Evolutionary conservation across 2,888 invertebrate genomes (phyloP), one percentile per base, ranked within the genome.

Genomic region (Andrena trimmerana): DNA sequence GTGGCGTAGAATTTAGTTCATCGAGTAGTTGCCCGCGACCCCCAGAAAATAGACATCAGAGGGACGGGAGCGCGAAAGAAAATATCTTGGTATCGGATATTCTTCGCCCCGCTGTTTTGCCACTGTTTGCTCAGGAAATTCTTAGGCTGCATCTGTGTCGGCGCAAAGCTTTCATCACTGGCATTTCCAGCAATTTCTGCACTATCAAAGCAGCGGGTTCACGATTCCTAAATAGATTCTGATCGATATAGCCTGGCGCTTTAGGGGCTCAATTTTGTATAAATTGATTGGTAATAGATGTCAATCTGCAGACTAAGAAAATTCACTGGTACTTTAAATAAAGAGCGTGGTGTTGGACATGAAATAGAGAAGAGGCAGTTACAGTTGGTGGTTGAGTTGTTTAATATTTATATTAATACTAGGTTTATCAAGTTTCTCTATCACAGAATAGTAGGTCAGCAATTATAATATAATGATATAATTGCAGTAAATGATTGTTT

Each of bases 141-240:
- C 81, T 74, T 69, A 54, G 66, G 27, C 75, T 42, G 75, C 81
- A 82, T 82, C 81, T 82, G 81, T 27, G 29, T 48, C 81, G 81
- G 33, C 33, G 82, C 69, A 82, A 82, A 82, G 31, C 81, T 82
- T 52, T 82, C 81, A 48, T 66, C 81, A 48, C 3, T 8, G 31
- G 27, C 27, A 42, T 79, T 36, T 42, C 8, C 33, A 10, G 27
- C 74, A 54, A 81, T 81, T 59, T 81, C 69, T 42, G 68, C 74
- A 29, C 50, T 48, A 59, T 74, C 82, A 50, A 36, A 80, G 60
- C 60, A 81, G 72, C 80, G 57, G 81, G 81, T 81, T 72, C 81
- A 67, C 24, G 72, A 60, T 67, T 62, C 67, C 60, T 72, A 81
- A 80, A 81, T 81, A 81, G 66, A 72, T 69, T 36, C 33, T 78